Conservation (phyloP, 2,113 vertebrate species). For the Balaeniceps rex region DNA sequence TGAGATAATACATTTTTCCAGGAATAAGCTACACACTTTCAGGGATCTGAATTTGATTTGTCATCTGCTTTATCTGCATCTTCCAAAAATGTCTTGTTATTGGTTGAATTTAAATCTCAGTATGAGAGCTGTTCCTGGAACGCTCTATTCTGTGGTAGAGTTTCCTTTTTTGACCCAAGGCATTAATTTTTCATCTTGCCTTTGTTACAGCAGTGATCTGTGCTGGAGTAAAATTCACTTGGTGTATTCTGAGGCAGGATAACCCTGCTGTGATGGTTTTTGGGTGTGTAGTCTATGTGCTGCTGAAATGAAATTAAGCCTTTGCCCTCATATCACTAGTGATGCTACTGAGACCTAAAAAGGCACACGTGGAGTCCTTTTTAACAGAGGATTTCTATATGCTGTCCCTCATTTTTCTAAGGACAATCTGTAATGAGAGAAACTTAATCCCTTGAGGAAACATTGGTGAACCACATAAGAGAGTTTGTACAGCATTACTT, state of each 20-base stretch:
- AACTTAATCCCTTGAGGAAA: neutral
- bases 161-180: neutral
- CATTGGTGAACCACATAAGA: neutral
- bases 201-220: neutral
- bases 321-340: neutral
- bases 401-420: neutral
- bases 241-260: neutral
- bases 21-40: neutral
- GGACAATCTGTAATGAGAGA: neutral
- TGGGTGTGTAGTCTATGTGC: neutral
- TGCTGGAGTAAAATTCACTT: neutral
- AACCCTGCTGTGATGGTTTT: neutral
- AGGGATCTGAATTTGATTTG: neutral
- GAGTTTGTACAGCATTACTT: neutral
- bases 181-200: conserved; percentile 17
- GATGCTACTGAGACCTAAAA: neutral
- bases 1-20: neutral
- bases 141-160: neutral
- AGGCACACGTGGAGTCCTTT: neutral
- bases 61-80: neutral
- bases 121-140: neutral
- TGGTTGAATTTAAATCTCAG: neutral
- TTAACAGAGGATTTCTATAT: neutral
- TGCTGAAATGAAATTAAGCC: neutral
- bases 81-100: neutral